Percentiles rank a stretch among this genome's conserved stretches.
These are phyloP conservation scores for Mythimna pallens DNA, from an alignment of 2,888 invertebrate species.

Conservation along the genomic window DNA sequence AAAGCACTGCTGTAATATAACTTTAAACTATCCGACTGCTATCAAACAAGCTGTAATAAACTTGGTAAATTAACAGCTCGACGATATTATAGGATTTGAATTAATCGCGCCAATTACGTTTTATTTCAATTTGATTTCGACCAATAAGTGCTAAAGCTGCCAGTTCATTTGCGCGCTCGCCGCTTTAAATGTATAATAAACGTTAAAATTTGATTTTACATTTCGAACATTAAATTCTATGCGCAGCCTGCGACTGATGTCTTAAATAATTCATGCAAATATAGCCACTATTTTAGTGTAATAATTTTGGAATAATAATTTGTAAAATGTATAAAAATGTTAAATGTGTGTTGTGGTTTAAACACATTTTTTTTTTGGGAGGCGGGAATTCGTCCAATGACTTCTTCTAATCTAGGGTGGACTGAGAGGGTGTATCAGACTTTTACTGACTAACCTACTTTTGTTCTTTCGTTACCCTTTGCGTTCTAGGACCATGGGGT, in stretches of 20 bases:
- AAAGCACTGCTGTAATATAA: slow-evolving; percentile 39
- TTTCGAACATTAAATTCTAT: slow-evolving; percentile 58
- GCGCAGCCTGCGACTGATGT: slow-evolving; percentile 50
- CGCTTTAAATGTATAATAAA: slow-evolving; percentile 51
- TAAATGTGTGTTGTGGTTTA: too few species aligned
- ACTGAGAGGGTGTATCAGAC: too few species aligned
- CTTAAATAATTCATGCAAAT: slow-evolving; percentile 45
- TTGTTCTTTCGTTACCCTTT: too few species aligned
- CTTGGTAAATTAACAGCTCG: slow-evolving; percentile 34
- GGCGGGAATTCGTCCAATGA: too few species aligned
- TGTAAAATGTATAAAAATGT: too few species aligned
- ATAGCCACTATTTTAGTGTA: slow-evolving; percentile 7
- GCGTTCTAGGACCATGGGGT: too few species aligned
- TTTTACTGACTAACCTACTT: too few species aligned
- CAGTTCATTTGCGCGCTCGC: slow-evolving; percentile 54
- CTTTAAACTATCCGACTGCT: slow-evolving; percentile 44
- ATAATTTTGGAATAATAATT: slow-evolving; percentile 22
- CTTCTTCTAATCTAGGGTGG: too few species aligned
- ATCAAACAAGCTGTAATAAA: slow-evolving; percentile 46
- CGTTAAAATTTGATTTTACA: slow-evolving; percentile 59
- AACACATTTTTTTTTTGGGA: too few species aligned
- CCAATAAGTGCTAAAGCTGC: slow-evolving; percentile 53
- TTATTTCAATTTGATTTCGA: slow-evolving; percentile 67
- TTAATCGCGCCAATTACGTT: slow-evolving; percentile 62
- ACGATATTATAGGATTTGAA: slow-evolving; percentile 58